phyloP scores from a whole-genome alignment of 1,140 invertebrate species.

The Listronotus oregonensis region DNA sequence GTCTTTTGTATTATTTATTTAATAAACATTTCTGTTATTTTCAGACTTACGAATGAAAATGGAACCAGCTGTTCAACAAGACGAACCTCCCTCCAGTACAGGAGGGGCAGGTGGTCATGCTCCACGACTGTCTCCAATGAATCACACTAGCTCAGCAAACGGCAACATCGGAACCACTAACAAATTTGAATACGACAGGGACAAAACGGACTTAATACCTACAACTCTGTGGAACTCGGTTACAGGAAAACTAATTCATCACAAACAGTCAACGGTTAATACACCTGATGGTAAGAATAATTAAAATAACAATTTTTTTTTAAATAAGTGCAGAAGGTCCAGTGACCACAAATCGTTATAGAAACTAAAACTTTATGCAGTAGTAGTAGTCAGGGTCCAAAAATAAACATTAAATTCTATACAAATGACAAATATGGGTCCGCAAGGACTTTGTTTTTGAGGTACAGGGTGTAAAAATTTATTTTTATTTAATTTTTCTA shows the following conservation, averaged over 20 bases:
- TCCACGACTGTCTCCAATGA: constrained; percentile 20
- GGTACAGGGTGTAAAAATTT: no score
- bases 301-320: no score
- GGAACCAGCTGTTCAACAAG: constrained; percentile 60
- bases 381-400: no score
- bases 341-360: no score
- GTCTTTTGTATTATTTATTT: no score
- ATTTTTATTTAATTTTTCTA: no score
- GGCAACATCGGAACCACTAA: constrained; percentile 51
- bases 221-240: constrained; percentile 62
- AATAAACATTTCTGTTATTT: no score
- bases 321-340: no score
- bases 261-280: constrained; percentile 63
- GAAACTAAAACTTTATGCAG: no score
- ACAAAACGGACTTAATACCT: constrained; percentile 59
- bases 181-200: constrained; percentile 51
- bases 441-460: no score
- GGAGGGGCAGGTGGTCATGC: constrained; percentile 33
- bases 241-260: constrained; percentile 58
- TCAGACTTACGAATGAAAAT: constrained; percentile 68
- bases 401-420: no score
- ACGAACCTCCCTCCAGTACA: constrained; percentile 59
- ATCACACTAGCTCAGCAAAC: constrained; percentile 50
- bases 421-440: no score
- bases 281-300: constrained; percentile 65